Evolutionary conservation across 2,113 vertebrate genomes (phyloP).

Genomic region (Oryzias woworae): DNA sequence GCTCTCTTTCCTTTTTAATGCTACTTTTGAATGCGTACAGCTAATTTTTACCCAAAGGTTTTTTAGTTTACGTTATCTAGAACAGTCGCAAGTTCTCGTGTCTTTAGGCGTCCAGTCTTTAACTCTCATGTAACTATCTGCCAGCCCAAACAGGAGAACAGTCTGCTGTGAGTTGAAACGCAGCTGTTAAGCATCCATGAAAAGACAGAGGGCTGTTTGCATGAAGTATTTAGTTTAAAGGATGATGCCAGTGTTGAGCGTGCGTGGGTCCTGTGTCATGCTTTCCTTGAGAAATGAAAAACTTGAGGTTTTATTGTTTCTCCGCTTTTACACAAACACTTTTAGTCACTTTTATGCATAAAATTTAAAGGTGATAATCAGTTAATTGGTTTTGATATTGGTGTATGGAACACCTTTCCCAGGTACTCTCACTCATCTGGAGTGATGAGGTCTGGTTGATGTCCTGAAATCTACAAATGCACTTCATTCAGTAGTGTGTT

Average conservation of each 20-base stretch:
- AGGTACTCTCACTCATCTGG: too few relatives aligned
- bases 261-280: slow-evolving; percentile 55
- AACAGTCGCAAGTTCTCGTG: slow-evolving; percentile 33
- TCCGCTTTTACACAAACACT: too few relatives aligned
- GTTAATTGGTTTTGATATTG: too few relatives aligned
- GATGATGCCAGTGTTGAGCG: slow-evolving; percentile 44
- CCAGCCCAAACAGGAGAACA: slow-evolving; percentile 37
- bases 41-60: not conserved
- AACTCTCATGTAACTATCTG: slow-evolving; percentile 46
- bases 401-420: too few relatives aligned
- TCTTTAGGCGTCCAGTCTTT: slow-evolving; percentile 25
- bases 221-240: slow-evolving; percentile 67
- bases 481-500: too few relatives aligned
- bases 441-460: too few relatives aligned
- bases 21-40: not conserved
- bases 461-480: too few relatives aligned
- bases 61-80: slow-evolving; percentile 25
- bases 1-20: slow-evolving; percentile 38
- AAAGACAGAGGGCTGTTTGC: slow-evolving; percentile 76
- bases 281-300: slow-evolving; percentile 26
- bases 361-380: too few relatives aligned
- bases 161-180: slow-evolving; percentile 36
- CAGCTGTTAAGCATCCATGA: slow-evolving; percentile 76
- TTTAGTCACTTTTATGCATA: too few relatives aligned
- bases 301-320: not conserved